Evolutionary conservation across 2,797 vertebrate genomes (phyloP).

Genomic region (Sebastes oblongus): DNA sequence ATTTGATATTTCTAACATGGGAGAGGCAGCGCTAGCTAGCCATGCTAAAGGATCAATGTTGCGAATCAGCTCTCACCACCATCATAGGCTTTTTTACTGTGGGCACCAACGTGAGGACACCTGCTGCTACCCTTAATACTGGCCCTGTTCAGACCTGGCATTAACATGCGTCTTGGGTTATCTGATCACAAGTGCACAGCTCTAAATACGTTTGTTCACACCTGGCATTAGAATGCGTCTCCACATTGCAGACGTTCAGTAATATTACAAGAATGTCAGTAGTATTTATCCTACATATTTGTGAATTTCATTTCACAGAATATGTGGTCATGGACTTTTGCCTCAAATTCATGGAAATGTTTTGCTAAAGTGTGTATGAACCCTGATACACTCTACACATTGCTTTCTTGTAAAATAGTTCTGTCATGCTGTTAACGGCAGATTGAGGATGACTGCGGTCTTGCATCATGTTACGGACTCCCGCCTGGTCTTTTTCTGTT

Average conservation of each 20-base stretch:
- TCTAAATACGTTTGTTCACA: too few relatives aligned
- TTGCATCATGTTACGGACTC: constrained; percentile 36
- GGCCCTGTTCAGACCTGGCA: too few relatives aligned
- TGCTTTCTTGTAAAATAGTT: constrained; percentile 14
- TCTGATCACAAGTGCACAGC: too few relatives aligned
- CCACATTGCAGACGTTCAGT: too few relatives aligned
- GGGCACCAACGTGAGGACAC: background rate
- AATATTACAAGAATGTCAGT: too few relatives aligned
- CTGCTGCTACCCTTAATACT: background rate
- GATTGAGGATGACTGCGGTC: constrained; percentile 24
- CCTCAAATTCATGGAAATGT: background rate
- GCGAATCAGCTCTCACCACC: background rate
- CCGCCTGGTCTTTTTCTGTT: background rate
- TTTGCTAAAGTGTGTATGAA: background rate
- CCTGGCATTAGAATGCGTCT: too few relatives aligned
- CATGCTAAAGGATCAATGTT: background rate
- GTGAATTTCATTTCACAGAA: background rate
- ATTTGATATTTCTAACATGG: background rate
- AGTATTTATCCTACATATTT: too few relatives aligned
- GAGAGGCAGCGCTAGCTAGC: background rate
- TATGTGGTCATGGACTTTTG: background rate
- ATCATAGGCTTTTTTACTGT: too few relatives aligned
- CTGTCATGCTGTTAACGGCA: background rate
- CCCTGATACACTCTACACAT: background rate
- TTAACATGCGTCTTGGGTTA: too few relatives aligned